A percentile compares a stretch with the other conserved stretches of the same genome.
Evolutionary conservation across 2,113 vertebrate genomes (phyloP).

Genomic region (Chitala chitala): DNA sequence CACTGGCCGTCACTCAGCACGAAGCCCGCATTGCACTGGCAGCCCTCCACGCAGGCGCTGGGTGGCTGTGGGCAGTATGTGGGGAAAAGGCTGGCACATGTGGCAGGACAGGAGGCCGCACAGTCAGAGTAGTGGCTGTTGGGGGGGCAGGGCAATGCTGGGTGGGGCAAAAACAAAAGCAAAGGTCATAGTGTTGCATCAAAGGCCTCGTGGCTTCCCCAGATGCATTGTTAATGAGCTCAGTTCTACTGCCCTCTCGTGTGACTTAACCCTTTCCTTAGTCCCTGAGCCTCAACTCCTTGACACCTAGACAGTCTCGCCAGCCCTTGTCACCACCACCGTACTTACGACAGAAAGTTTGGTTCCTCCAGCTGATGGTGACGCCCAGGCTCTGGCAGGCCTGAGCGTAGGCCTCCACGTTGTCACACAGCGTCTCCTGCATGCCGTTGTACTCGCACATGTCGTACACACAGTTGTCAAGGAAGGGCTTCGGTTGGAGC

Average conservation of each 20-base stretch:
- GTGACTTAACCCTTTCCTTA: too few relatives aligned
- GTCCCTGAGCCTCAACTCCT: too few relatives aligned
- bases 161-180: background rate
- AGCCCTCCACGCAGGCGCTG: slow-evolving; percentile 67
- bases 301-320: too few relatives aligned
- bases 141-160: slow-evolving; percentile 65
- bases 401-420: slow-evolving; percentile 65
- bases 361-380: slow-evolving; percentile 72
- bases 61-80: slow-evolving; percentile 55
- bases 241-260: too few relatives aligned
- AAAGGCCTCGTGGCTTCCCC: too few relatives aligned
- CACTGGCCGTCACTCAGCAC: slow-evolving; percentile 67
- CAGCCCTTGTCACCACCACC: too few relatives aligned
- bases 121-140: slow-evolving; percentile 71
- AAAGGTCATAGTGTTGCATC: background rate
- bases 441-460: slow-evolving; percentile 71
- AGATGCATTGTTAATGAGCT: too few relatives aligned
- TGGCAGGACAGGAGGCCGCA: slow-evolving; percentile 61
- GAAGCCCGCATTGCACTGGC: slow-evolving; percentile 60
- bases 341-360: slow-evolving; percentile 75
- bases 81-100: slow-evolving; percentile 67
- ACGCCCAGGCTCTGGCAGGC: slow-evolving; percentile 65
- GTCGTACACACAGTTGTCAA: slow-evolving; percentile 63
- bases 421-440: slow-evolving; percentile 62
- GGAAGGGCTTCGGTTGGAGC: slow-evolving; percentile 51